Conservation (phyloP, 2,113 vertebrate species). For the Istiophorus platypterus region DNA sequence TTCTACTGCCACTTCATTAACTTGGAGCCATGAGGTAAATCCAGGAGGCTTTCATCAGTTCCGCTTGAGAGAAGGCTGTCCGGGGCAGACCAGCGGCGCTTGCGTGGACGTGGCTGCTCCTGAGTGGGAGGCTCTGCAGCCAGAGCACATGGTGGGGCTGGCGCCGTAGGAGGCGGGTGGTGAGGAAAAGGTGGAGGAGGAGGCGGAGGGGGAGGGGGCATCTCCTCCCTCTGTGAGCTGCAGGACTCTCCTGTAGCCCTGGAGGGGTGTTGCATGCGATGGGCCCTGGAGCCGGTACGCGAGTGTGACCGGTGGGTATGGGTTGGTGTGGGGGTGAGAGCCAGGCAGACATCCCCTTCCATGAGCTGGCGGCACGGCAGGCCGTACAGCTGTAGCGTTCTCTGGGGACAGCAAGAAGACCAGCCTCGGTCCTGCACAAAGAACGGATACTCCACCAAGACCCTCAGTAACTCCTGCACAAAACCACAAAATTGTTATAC, state of each 20-base stretch:
- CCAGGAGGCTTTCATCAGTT: conserved; percentile 73
- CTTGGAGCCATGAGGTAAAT: conserved; percentile 87
- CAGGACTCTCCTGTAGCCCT: conserved; percentile 59
- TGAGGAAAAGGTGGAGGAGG: conserved; percentile 74
- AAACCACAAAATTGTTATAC: conserved; percentile 62
- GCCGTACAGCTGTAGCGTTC: conserved; percentile 82
- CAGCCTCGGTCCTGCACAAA: conserved; percentile 85
- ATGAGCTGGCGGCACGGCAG: conserved; percentile 84
- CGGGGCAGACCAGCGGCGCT: conserved; percentile 86
- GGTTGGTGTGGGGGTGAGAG: conserved; percentile 79
- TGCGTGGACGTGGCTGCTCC: conserved; percentile 74
- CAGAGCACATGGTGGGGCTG: conserved; percentile 27
- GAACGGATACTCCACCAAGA: conserved; percentile 87
- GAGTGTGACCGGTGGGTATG: conserved; percentile 70
- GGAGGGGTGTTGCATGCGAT: conserved; percentile 56
- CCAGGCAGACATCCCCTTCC: conserved; percentile 85
- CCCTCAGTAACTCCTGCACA: conserved; percentile 85
- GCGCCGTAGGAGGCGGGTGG: conserved; percentile 41
- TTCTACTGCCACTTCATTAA: conserved; percentile 84
- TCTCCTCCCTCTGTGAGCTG: conserved; percentile 73
- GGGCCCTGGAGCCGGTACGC: conserved; percentile 61
- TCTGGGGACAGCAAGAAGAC: conserved; percentile 86
- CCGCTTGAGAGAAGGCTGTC: conserved; percentile 69
- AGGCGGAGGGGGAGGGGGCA: conserved; percentile 73
- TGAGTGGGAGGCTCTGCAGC: conserved; percentile 40